A percentile compares a stretch with the other conserved stretches of the same genome.
These are phyloP conservation scores for Orchesellides sinensis DNA, from an alignment of 2,888 invertebrate species.

Conservation along the genomic window DNA sequence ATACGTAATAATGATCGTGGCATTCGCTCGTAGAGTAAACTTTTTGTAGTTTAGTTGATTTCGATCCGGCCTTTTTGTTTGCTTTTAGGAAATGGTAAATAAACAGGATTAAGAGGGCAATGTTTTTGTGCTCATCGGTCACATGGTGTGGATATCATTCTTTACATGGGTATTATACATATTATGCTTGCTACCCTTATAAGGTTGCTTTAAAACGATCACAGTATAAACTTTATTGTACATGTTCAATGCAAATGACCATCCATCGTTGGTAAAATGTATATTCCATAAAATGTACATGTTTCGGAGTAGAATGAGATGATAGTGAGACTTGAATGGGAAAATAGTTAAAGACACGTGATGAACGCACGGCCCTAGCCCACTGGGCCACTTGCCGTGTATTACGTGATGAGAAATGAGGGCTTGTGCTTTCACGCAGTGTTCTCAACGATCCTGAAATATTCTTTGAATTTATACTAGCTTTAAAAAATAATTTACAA, in stretches of 20 bases:
- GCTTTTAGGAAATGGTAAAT: constrained; percentile 46
- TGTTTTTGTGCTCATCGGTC: neutral
- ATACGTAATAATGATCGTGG: constrained; percentile 37
- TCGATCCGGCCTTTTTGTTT: constrained; percentile 15
- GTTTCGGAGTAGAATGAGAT: neutral
- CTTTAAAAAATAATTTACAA: too few species aligned
- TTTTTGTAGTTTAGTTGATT: neutral
- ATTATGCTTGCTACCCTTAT: too few species aligned
- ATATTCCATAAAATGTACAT: too few species aligned
- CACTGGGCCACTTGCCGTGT: constrained; percentile 59
- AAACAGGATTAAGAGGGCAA: constrained; percentile 62
- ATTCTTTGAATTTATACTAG: too few species aligned
- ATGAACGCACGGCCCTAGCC: constrained; percentile 31
- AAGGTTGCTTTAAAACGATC: too few species aligned
- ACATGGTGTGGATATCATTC: too few species aligned
- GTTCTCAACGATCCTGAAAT: too few species aligned
- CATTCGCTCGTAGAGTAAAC: constrained; percentile 28
- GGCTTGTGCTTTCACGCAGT: neutral
- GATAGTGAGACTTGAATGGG: constrained; percentile 48
- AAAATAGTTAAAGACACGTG: constrained; percentile 58
- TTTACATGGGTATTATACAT: too few species aligned
- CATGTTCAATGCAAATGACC: too few species aligned
- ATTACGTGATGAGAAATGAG: constrained; percentile 52
- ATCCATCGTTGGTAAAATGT: too few species aligned
- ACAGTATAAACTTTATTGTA: too few species aligned